Base-by-base conservation (phyloP, 2,113 vertebrate genomes). In the Clarias macrocephalus region DNA sequence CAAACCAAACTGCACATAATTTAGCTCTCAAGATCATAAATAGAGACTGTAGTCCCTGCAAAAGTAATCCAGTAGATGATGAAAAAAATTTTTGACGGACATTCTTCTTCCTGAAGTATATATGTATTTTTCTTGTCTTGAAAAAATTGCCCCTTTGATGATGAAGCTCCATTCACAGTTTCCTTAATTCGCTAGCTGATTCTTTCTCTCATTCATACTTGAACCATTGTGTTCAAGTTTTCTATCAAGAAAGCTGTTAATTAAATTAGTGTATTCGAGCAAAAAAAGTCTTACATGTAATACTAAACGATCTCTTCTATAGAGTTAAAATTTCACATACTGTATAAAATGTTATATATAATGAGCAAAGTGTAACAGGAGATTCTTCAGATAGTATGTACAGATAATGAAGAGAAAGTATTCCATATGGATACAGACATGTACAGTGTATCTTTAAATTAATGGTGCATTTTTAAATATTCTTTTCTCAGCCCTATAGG, bases 221-320 rank as follows among this genome's bases (percentile, higher is more conserved):
- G 10, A 48, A 63, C 13, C 56, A 59, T 80, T 33, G 19, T 59
- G 77, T 21, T 48, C 48, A 48, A 7, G 62, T 62, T 79, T 66
- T 28, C 56, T 63, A n/a, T 23, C 75, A 85, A 72, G 68, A 18
- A 66, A 66, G 75, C 23, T 80, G 72, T 75, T 52, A 11, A 75
- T 52, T 75, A 6, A 75, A 75, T 75, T 12, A 75, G 4, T 48
- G 48, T 48, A 48, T 75, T 42, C 33, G 23, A 73, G 70, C 68
- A 16, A 73, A 73, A 42, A 18, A 48, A 13, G 15, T 48, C 4
- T 10, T 75, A 37, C 33, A 37, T 37, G 37, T 11, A 42, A 52
- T 75, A 52, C 21, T 19, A 21, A 33, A 70, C 18, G 6, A 70
- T 66, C 12, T 66, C 25, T 66, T 66, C 12, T 10, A 21, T 19